Base-by-base conservation (phyloP, 2,797 vertebrate genomes). In the Myotis planiceps region DNA sequence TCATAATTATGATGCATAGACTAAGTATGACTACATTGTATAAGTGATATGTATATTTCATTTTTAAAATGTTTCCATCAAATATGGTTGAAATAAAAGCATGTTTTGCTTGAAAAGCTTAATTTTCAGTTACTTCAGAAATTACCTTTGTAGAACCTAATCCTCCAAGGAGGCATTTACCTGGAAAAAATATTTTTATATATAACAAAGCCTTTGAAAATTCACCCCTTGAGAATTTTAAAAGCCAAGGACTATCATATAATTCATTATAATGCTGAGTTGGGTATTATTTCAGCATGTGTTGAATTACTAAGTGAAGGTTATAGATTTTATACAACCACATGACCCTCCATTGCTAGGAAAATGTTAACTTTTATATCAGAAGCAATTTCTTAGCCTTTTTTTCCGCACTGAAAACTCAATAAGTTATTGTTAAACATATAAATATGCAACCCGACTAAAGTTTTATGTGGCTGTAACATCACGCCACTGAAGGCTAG, bases 41-140 rank as follows among this genome's bases (percentile, higher is more conserved):
- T 39, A 58, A 65, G 60, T 16, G 60, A 32, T 27, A 65, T 49
- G 27, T 29, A 15, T 16, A 65, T 68, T 75, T 91, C 3, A n/a
- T 72, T 90, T 86, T 80, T 84, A 51, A 93, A 89, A 37, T 10
- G 2, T 60, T 93, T 53, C 16, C 9, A 47, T 74, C 29, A 82
- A 58, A 78, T 51, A 58, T 72, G n/a, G 10, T 65, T 95, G n/a
- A 92, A 95, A 87, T 88, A 25, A 76, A 94, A 88, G 27, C 4
- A 60, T n/a, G 42, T 69, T 89, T 89, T 63, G 71, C 55, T 91
- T 66, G 13, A 83, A 95, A 83, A 51, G 10, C 9, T 93, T 84
- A 95, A 32, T 13, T 95, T 91, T 69, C 34, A 60, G 3, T 83
- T 72, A 90, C 47, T 90, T 76, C 19, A 60, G 47, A 79, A 83